Base-by-base conservation (phyloP, 2,113 vertebrate species). In the Odontophorus gujanensis region DNA sequence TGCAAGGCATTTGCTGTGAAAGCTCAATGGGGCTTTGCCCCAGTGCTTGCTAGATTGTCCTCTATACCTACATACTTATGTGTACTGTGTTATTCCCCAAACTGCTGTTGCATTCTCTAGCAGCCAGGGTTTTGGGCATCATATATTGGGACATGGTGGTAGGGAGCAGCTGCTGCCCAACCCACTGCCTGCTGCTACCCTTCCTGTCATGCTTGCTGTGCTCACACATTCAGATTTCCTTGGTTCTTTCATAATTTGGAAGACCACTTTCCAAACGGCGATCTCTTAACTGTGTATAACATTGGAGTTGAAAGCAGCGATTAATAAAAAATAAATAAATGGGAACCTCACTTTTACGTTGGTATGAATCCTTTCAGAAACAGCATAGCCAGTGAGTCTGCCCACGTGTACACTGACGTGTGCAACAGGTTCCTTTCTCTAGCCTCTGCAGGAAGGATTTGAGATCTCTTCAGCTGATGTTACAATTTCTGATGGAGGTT, bases 1-100 rank as follows among this genome's bases (percentile, higher is more conserved):
- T 1, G 3, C 68, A 28, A 38, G 80, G 71, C 1, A 2, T 15
- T 65, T 1, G 0, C 34, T 13, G 34, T 0, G 0, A 57, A 3
- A 74, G 8, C 51, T 51, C 6, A 0, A 2, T 10, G 47, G 86
- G 55, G 13, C 34, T 90, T 55, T 25, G 26, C 26, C 30, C 2
- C 1, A 75, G 57, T 1, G 6, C 21, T 59, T 42, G 26, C 34
- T 62, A 66, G 50, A 53, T 20, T 21, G 72, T 71, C 45, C 42
- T 74, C 61, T 38, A 0, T 43, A 82, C 71, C 74, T 53, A 9
- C 8, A 28, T 26, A 6, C 0, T 0, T 4, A 2, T 4, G 3
- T 3, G 11, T 74, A 53, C 12, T 36, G 55, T 68, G 32, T n/a
- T 71, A 19, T 45, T 66, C 76, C 34, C 61, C 55, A 53, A 51